Evolutionary conservation across 2,797 vertebrate species (phyloP), one percentile per base, ranked within the genome.

Genomic region (Rhabdophis nuchalis): DNA sequence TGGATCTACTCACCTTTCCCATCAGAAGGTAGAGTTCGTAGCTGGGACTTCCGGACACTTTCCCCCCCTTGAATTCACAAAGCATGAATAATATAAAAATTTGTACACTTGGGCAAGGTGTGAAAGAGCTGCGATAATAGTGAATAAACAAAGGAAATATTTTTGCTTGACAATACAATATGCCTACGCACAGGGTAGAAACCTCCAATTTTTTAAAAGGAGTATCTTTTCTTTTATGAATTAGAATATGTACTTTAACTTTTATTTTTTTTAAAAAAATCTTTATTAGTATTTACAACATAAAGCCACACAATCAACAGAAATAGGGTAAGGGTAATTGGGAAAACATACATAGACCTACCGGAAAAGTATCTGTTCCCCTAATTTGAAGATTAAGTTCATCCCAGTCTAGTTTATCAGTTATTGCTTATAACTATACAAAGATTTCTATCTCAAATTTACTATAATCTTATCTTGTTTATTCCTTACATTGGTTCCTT

Each of bases 1-100:
- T n/a, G 11, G 50, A 0, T 72, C 92, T 91, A 93, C 96, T 96
- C 96, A 98, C 98, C 97, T 98, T 96, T 98, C 64, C 98, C 97
- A 0, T 98, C 95, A 18, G 94, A 91, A 53, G 96, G 95, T 77
- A 96, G 88, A 89, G 96, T 92, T 93, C 96, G 97, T 90, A 97
- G 91, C 92, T 97, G 97, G 60, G 94, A 95, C 89, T 97, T 98
- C 93, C 87, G 93, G 57, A 95, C 23, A 46, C 93, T 98, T 96
- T 97, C 97, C 93, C 98, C 98, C 89, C 98, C 98, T 92, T 98
- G 92, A 9, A 93, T 93, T 92, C 92, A 94, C 56, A 95, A 57
- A 96, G 86, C 36, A 89, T 0, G 68, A 64, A 46, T 9, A 50
- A 64, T 8, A 36, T 82, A 56, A 88, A 92, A 91, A 82, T 50